Conservation (phyloP, 2,113 vertebrate genomes). For the Ursus arctos region DNA sequence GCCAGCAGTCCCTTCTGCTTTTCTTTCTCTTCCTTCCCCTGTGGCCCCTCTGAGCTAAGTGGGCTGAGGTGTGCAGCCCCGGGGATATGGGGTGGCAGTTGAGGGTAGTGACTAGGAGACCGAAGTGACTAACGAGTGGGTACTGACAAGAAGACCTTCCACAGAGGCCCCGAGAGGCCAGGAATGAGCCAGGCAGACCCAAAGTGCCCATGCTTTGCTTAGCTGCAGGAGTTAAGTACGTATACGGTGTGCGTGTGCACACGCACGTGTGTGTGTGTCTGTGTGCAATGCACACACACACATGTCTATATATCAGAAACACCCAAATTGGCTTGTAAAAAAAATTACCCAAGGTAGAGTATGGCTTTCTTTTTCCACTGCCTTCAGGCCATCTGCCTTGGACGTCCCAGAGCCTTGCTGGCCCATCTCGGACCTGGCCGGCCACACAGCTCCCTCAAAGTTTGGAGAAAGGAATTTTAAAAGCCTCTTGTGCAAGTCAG, state of each 20-base stretch:
- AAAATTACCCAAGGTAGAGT: background rate
- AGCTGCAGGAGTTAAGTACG: background rate
- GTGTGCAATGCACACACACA: fast-evolving
- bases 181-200: background rate
- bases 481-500: constrained; percentile 70
- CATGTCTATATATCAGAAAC: background rate
- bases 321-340: background rate
- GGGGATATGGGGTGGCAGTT: background rate
- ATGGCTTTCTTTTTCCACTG: background rate
- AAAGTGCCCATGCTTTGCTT: background rate
- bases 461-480: constrained; percentile 72
- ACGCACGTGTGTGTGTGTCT: too few relatives aligned
- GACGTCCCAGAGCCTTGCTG: background rate
- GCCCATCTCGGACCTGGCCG: background rate
- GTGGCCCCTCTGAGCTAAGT: background rate
- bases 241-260: background rate
- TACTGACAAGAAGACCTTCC: background rate
- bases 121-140: constrained; percentile 10
- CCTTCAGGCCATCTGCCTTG: background rate
- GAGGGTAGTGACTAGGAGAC: background rate
- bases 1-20: background rate
- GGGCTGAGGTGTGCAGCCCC: background rate
- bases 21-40: background rate
- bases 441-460: background rate
- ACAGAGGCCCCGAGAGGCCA: constrained; percentile 20